Percentiles rank a stretch among this genome's conserved stretches.
phyloP scores from a whole-genome alignment of 2,888 invertebrate species.

The Caprella mutica region DNA sequence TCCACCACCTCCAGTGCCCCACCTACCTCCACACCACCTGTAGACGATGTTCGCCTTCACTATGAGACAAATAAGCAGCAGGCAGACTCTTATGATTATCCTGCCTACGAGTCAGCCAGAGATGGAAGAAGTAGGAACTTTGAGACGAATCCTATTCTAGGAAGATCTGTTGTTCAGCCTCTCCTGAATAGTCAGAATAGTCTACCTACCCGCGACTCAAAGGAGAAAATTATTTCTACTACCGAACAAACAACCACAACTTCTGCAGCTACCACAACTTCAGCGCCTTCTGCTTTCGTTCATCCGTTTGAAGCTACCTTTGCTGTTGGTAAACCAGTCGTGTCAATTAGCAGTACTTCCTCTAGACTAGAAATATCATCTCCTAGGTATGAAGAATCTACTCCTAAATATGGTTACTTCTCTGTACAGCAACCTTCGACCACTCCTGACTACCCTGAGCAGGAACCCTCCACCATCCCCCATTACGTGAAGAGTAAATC shows the following conservation, averaged over 20 bases:
- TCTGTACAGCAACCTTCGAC: background rate
- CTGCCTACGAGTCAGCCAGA: no score
- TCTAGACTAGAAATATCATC: constrained; percentile 6
- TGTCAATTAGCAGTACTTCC: constrained; percentile 15
- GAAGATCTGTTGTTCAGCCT: no score
- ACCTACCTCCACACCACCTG: constrained; percentile 1
- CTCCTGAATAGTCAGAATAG: no score
- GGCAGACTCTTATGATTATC: no score
- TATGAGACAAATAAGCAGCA: no score
- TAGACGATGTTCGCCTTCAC: no score
- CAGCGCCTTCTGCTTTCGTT: background rate
- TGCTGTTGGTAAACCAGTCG: constrained; percentile 22
- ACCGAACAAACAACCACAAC: background rate
- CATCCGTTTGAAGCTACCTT: constrained; percentile 10
- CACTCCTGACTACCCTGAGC: background rate
- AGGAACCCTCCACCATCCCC: background rate
- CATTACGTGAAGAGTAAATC: background rate
- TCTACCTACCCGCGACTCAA: no score
- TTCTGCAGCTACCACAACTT: no score
- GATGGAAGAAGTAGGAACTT: no score
- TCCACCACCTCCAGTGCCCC: constrained; percentile 15
- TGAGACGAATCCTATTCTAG: no score
- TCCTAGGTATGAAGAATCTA: constrained; percentile 2
- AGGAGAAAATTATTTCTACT: no score
- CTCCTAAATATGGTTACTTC: constrained; percentile 7